Evolutionary conservation across 1,140 invertebrate genomes (phyloP).

Genomic region (Andricus grossulariae): DNA sequence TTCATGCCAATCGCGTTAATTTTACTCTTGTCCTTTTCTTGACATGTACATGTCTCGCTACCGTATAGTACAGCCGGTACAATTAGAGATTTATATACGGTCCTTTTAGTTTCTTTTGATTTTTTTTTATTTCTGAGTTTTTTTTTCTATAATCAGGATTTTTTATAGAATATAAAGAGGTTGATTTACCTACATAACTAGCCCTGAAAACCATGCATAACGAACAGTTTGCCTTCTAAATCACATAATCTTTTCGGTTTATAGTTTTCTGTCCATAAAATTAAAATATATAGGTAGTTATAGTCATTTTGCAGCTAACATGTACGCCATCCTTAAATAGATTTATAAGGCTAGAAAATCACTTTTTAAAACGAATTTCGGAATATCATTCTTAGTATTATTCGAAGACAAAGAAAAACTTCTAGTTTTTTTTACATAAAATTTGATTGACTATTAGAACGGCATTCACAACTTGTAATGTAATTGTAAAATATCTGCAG

Average conservation of each 20-base stretch:
- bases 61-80: too few relatives aligned
- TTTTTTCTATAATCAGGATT: background rate
- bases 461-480: too few relatives aligned
- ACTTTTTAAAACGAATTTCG: background rate
- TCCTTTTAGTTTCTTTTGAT: too few relatives aligned
- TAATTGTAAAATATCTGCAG: too few relatives aligned
- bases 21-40: too few relatives aligned
- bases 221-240: slow-evolving; percentile 3
- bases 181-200: background rate
- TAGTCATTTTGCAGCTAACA: background rate
- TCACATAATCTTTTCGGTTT: slow-evolving; percentile 13
- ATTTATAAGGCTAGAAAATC: background rate
- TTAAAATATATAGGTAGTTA: slow-evolving; percentile 6
- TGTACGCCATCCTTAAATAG: background rate
- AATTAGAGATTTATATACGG: too few relatives aligned
- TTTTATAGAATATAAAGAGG: slow-evolving; percentile 6
- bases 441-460: too few relatives aligned
- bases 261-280: slow-evolving; percentile 15
- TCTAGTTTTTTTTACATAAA: too few relatives aligned
- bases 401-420: too few relatives aligned
- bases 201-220: background rate
- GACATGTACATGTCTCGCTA: too few relatives aligned
- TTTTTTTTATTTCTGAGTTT: too few relatives aligned
- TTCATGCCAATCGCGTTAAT: too few relatives aligned
- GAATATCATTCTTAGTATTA: background rate